Evolutionary conservation across 2,113 vertebrate species (phyloP), one percentile per base, ranked within the genome.

Genomic region (Thunnus maccoyii): DNA sequence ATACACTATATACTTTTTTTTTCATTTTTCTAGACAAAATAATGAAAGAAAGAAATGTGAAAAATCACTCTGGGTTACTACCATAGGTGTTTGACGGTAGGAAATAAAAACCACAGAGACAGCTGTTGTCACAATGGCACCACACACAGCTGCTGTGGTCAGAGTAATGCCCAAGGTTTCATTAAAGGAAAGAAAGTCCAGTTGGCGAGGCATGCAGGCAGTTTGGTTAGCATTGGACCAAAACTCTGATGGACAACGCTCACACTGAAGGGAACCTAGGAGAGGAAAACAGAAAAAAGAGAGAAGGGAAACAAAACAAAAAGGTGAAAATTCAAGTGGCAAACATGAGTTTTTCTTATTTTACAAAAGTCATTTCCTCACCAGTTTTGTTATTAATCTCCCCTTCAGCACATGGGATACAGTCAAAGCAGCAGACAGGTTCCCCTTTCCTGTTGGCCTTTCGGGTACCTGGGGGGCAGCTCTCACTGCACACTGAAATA

Each of bases 381-480:
- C 95, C 93, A 64, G 92, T 93, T 68, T 9, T 58, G 56, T 95
- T 95, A 79, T 92, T 96, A 3, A 96, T 88, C 80, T 95, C 93
- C 1, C 95, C 95, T 3, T 95, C 94, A 71, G 93, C 86, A 88
- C 95, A 96, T 2, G 80, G 78, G 65, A 96, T 90, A 72, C 95
- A 96, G 89, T 96, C 95, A 83, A 95, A 96, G 82, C 95, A 95
- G 90, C 95, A 96, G 48, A 94, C 64, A 17, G 94, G 93, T 66
- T 95, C 90, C 8, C 94, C 94, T 80, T 94, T 95, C 81, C 90
- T 93, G 48, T 47, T 88, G 17, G 93, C 94, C 85, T 90, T 90
- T 6, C 95, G 80, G 68, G 94, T 94, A 1, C 95, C 95, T 11
- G 89, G 91, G 10, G 87, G 89, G 22, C 96, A 96, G 57, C 80